These are phyloP conservation scores for Datnioides undecimradiatus DNA, from an alignment of 2,113 vertebrate genomes.

Conservation along the genomic window DNA sequence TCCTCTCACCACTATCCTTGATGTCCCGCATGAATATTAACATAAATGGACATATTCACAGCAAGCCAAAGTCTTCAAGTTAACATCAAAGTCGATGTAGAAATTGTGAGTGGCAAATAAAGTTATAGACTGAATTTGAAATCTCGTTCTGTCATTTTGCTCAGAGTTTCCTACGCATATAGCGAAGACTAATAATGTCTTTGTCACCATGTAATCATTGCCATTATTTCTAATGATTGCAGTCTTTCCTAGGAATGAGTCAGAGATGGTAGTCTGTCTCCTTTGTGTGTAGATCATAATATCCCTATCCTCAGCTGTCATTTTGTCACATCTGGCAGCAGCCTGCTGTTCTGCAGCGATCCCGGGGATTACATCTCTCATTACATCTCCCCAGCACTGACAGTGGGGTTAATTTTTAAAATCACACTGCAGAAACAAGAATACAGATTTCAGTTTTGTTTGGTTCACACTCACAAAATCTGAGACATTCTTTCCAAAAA, in stretches of 20 bases:
- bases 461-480: background rate
- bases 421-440: background rate
- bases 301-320: background rate
- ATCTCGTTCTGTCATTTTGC: background rate
- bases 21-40: background rate
- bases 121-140: background rate
- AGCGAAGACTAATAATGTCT: background rate
- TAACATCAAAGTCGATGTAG: background rate
- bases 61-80: background rate
- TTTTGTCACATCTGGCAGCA: constrained; percentile 6
- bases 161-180: background rate
- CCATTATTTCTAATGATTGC: background rate
- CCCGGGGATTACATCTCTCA: background rate
- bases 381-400: background rate
- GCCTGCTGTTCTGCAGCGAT: constrained; percentile 1
- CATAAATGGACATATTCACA: background rate
- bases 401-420: background rate
- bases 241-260: background rate
- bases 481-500: too few relatives aligned
- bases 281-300: constrained; percentile 3
- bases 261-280: background rate
- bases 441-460: background rate
- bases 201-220: background rate
- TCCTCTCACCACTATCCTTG: too few relatives aligned
- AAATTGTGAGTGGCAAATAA: background rate